A percentile compares a stretch with the other conserved stretches of the same genome.
These are phyloP conservation scores for Minunthozetes semirufus DNA, from an alignment of 2,888 invertebrate genomes.

Conservation along the genomic window DNA sequence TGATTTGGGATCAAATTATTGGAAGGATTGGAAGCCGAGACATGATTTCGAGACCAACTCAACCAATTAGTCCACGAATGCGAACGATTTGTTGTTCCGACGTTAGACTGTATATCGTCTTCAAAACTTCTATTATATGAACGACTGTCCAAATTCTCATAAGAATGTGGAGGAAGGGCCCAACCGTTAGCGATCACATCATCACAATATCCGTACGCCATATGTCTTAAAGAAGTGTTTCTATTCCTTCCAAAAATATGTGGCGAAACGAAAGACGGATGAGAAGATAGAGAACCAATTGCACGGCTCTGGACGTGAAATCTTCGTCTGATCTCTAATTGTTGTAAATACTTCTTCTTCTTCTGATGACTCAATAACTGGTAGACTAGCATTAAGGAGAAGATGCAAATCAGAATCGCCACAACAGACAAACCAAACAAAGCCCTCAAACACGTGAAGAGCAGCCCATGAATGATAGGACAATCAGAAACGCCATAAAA, in stretches of 20 bases:
- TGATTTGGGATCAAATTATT: not conserved
- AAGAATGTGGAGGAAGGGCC: constrained; percentile 16
- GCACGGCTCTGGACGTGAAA: constrained; percentile 18
- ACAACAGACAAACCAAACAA: constrained; percentile 85
- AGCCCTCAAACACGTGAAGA: constrained; percentile 78
- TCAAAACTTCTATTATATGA: not conserved
- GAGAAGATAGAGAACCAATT: not conserved
- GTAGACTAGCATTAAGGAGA: constrained; percentile 84
- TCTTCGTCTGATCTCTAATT: constrained; percentile 47
- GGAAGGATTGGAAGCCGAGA: not conserved
- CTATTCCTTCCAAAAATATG: not conserved
- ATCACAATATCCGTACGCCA: not conserved
- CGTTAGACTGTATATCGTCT: not conserved
- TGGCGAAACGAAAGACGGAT: not conserved
- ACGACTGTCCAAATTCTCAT: not conserved
- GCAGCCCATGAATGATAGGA: constrained; percentile 79
- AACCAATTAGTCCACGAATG: constrained; percentile 17
- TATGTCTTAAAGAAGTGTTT: constrained; percentile 10
- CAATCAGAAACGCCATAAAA: constrained; percentile 57
- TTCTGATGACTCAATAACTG: constrained; percentile 81
- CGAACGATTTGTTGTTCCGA: not conserved
- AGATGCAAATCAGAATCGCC: constrained; percentile 81
- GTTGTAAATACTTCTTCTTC: constrained; percentile 92
- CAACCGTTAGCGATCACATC: not conserved
- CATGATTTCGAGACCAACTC: constrained; percentile 14